These are phyloP conservation scores for Drosophila pseudoobscura DNA, from an alignment of 1,140 invertebrate species.

Conservation along the genomic window DNA sequence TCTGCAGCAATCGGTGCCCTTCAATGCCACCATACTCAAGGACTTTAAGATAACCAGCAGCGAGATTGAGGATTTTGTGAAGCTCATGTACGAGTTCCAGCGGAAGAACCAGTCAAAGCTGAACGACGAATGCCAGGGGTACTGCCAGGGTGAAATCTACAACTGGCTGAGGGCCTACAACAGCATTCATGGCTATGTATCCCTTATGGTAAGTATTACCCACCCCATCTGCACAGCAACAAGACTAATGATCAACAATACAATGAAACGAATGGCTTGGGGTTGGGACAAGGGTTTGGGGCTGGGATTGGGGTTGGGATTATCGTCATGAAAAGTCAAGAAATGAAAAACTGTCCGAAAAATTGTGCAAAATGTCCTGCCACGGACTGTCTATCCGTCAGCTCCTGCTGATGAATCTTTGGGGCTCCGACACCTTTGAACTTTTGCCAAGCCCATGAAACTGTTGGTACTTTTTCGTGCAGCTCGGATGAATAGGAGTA, in stretches of 20 bases:
- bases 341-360: not conserved
- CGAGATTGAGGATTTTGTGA: conserved; percentile 57
- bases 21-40: conserved; percentile 50
- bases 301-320: no score
- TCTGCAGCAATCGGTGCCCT: not conserved
- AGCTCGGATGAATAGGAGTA: no score
- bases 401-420: conserved; percentile 31
- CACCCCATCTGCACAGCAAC: no score
- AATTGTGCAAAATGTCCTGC: conserved; percentile 14
- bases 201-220: conserved; percentile 73
- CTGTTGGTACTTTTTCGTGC: no score
- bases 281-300: not conserved
- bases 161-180: conserved; percentile 70
- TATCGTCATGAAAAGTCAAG: conserved; percentile 18
- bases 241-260: conserved; percentile 1
- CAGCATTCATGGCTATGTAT: conserved; percentile 76
- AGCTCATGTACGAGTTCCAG: conserved; percentile 40
- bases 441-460: conserved; percentile 18
- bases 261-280: not conserved
- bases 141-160: conserved; percentile 75
- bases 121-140: conserved; percentile 61
- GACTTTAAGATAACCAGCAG: conserved; percentile 34
- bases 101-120: conserved; percentile 47
- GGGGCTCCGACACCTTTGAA: conserved; percentile 37
- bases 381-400: not conserved